phyloP scores from a whole-genome alignment of 2,113 vertebrate species.

The Sylvietta virens region DNA sequence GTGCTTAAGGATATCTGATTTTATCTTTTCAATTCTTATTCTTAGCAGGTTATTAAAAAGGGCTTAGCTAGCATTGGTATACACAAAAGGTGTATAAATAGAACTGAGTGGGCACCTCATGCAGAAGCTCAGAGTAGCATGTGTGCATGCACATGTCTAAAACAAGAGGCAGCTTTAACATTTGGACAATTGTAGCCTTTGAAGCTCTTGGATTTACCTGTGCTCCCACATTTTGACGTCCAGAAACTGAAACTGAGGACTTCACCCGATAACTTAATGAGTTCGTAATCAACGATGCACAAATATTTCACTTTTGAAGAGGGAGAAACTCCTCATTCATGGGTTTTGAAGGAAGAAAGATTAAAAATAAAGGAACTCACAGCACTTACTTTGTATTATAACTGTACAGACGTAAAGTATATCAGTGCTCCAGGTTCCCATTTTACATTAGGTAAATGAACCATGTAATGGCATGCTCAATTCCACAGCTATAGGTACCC shows the following conservation, averaged over 20 bases:
- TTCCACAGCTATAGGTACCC: not conserved
- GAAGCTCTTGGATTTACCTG: not conserved
- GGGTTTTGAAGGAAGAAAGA: not conserved
- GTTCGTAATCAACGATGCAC: not conserved
- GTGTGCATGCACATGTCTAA: not conserved
- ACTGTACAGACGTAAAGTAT: not conserved
- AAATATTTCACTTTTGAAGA: not conserved
- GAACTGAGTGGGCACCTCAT: not conserved
- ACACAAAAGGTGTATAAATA: not conserved
- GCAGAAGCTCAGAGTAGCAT: not conserved
- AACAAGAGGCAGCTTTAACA: not conserved
- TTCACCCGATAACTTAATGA: not conserved
- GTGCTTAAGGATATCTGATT: not conserved
- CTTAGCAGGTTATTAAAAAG: not conserved
- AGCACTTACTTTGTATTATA: not conserved
- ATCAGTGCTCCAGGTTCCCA: not conserved
- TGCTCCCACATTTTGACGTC: not conserved
- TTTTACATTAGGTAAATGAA: not conserved
- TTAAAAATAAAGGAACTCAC: not conserved
- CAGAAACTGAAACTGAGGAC: not conserved
- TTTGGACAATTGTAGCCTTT: not conserved
- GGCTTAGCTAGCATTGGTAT: not conserved
- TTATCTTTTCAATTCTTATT: not conserved
- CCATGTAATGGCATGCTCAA: not conserved
- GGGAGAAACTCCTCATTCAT: not conserved